These are phyloP conservation scores for Cinara cedri DNA, from an alignment of 2,888 invertebrate genomes.

Conservation along the genomic window DNA sequence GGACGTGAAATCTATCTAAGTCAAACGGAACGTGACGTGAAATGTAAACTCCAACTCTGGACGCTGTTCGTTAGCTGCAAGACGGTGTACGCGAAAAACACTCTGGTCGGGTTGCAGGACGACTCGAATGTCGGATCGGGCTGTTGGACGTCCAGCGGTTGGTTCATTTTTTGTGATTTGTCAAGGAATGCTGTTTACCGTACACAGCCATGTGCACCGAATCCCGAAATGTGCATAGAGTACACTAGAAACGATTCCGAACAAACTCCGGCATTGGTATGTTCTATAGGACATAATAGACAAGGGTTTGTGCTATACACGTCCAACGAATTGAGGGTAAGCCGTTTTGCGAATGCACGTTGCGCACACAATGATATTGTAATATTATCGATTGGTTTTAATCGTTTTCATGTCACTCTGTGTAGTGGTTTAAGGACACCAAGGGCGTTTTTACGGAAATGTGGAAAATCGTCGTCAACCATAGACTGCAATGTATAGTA, in stretches of 20 bases:
- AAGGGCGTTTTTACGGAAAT: slow-evolving; percentile 11
- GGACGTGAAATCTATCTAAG: slow-evolving; percentile 28
- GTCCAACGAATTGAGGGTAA: background rate
- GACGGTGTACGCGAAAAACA: slow-evolving; percentile 14
- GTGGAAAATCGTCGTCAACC: slow-evolving; percentile 9
- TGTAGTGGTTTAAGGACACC: slow-evolving; percentile 24
- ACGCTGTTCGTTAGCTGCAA: slow-evolving; percentile 28
- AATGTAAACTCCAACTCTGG: slow-evolving; percentile 37
- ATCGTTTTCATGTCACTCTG: background rate
- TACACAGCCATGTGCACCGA: background rate
- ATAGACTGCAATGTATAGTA: background rate
- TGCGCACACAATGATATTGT: background rate
- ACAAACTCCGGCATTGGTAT: background rate
- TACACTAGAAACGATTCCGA: background rate
- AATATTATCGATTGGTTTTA: background rate
- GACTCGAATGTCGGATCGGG: background rate
- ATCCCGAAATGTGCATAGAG: background rate
- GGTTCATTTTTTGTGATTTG: slow-evolving; percentile 41
- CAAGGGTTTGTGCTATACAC: slow-evolving; percentile 29
- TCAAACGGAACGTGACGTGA: slow-evolving; percentile 17
- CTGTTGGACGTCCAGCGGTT: slow-evolving; percentile 32
- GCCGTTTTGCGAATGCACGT: background rate
- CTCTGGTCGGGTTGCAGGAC: background rate
- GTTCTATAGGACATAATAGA: background rate
- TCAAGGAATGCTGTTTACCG: slow-evolving; percentile 26